Evolutionary conservation across 2,888 invertebrate species (phyloP).

Genomic region (Apomyelois bistriatella): DNA sequence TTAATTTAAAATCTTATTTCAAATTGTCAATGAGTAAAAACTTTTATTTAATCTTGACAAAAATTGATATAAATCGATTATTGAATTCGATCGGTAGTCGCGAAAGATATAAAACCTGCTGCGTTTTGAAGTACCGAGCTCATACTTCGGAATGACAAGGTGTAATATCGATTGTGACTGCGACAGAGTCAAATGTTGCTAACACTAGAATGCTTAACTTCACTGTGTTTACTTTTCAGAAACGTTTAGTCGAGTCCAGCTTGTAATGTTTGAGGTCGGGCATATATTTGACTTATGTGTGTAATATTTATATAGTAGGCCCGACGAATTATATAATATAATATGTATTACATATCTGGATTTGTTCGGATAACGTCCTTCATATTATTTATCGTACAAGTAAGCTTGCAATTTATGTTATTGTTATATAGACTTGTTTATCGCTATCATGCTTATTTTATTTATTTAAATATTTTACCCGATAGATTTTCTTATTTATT

Average conservation of each 20-base stretch:
- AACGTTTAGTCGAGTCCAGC: slow-evolving; percentile 21
- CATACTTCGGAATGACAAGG: slow-evolving; percentile 64
- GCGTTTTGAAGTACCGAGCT: slow-evolving; percentile 71
- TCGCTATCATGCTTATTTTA: background rate
- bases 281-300: background rate
- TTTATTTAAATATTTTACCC: background rate
- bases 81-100: slow-evolving; percentile 20
- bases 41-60: too few relatives aligned
- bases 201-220: slow-evolving; percentile 34
- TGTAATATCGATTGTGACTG: slow-evolving; percentile 39
- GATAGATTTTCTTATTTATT: too few relatives aligned
- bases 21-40: too few relatives aligned
- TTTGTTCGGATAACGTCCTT: background rate
- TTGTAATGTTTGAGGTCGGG: slow-evolving; percentile 10
- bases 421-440: background rate
- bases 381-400: background rate
- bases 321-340: too few relatives aligned
- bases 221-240: slow-evolving; percentile 31
- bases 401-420: background rate
- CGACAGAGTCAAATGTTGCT: slow-evolving; percentile 33
- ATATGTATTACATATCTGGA: too few relatives aligned
- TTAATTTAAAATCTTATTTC: too few relatives aligned
- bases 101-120: slow-evolving; percentile 40
- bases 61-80: background rate
- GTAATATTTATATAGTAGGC: slow-evolving; percentile 6